Base-by-base conservation (phyloP, 2,797 vertebrate species). In the Sebastes taczanowskii region DNA sequence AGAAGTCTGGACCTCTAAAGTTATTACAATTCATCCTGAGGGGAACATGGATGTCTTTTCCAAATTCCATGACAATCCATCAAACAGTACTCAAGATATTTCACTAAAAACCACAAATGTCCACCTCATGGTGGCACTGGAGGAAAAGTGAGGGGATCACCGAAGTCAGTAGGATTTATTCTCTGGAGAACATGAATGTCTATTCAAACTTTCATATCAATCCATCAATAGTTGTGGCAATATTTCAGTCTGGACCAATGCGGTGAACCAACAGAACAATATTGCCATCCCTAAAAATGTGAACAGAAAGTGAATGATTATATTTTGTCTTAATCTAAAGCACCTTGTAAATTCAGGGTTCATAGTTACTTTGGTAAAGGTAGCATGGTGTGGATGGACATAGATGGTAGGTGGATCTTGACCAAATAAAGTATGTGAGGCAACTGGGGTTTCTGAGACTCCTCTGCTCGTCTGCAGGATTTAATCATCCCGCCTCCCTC, bases 401-500 rank as follows among this genome's bases (percentile, higher is more conserved):
- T 0, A 10, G 46, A 25, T 0, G 11, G 56, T 49, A 20, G 3
- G 13, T 30, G 58, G 22, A 64, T 29, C 6, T 5, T 3, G 49
- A 64, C 25, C 25, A 67, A 20, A 30, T 16, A 11, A 42, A 38
- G 60, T 4, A 11, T 58, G 18, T 18, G 20, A 58, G 60, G 42
- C 22, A 73, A 14, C 58, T 25, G 16, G 29, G 27, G 65, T 22
- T 25, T 68, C 81, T 78, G 55, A 71, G 56, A 67, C 38, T 72
- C 27, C 69, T 71, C 10, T 30, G 46, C 71, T 84, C 67, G 5
- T 77, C 67, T 58, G 70, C 25, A 60, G 66, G 66, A 76, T 80
- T 58, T 55, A 71, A 14, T 83, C 69, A 74, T 84, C 90, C 84
- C 18, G 2, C 68, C 74, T 70, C 82, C 63, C 23, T 69, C 67